Evolutionary conservation across 2,888 invertebrate genomes (phyloP), one percentile per base, ranked within the genome.

Genomic region (Pollenia griseotomentosa): DNA sequence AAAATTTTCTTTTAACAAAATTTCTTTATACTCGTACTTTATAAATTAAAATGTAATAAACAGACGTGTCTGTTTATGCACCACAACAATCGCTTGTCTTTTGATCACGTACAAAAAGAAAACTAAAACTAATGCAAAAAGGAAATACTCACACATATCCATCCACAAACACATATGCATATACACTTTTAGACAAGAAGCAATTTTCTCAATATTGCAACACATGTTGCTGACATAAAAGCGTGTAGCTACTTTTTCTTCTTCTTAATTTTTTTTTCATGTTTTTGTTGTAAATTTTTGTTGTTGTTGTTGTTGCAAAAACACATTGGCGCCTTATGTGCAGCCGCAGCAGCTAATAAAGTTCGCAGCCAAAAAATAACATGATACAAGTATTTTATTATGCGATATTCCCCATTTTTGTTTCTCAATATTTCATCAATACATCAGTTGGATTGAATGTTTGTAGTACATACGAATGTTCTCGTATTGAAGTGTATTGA

Each of bases 141-240:
- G 73, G 51, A 80, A 73, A 81, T 53, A 65, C 11, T 61, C 66
- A 51, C 40, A 14, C 40, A 48, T 14, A n/a, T 51, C 10, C 5
- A n/a, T 19, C 10, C 51, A 51, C 2, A 23, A 19, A 71, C n/a
- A 55, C 6, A 19, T 3, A 16, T 10, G 48, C 5, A 42, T 2
- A 40, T 11, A 16, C 2, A 33, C 7, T 44, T 11, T 7, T 40
- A 33, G 44, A 74, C 23, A 75, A 7, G 10, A 51, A 46, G 59
- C 68, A 75, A 83, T 71, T 75, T 83, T 55, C 11, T 63, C 61
- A 23, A 75, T 80, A 85, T 68, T 61, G 80, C 70, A 80, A 73
- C 86, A 86, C 75, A 86, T 86, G 83, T 75, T 79, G 80, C 75
- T 84, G 80, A 83, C 86, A 65, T 79, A 63, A 83, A 74, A 70